These are phyloP conservation scores for Thinocorus orbignyianus DNA, from an alignment of 2,113 vertebrate genomes.

Conservation along the genomic window DNA sequence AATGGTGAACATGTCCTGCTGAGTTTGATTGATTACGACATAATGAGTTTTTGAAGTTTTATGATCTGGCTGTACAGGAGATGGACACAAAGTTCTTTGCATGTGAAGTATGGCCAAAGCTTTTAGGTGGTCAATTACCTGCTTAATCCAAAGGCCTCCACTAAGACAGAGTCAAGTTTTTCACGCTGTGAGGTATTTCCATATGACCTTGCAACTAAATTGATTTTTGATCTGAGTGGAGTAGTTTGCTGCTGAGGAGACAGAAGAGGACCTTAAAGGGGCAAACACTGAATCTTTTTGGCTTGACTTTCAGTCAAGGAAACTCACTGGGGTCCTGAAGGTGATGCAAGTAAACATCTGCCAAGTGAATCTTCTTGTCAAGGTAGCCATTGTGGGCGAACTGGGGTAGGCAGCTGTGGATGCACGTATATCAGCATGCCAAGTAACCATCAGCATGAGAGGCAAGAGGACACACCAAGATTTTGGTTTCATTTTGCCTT, in stretches of 20 bases:
- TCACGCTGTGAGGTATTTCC: slow-evolving; percentile 17
- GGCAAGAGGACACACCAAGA: neutral
- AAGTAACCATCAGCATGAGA: neutral
- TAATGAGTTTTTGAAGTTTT: slow-evolving; percentile 28
- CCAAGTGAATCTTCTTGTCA: slow-evolving; percentile 45
- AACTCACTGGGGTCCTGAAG: slow-evolving; percentile 50
- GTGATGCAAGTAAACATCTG: slow-evolving; percentile 60
- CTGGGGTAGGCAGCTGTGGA: neutral
- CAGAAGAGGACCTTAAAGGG: slow-evolving; percentile 23
- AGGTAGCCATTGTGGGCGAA: slow-evolving; percentile 28
- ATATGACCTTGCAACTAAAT: slow-evolving; percentile 61
- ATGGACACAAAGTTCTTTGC: slow-evolving; percentile 6
- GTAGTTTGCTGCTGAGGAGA: slow-evolving; percentile 56
- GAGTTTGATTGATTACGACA: slow-evolving; percentile 27
- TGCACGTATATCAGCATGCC: slow-evolving; percentile 32
- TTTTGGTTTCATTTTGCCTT: neutral
- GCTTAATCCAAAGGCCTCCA: neutral
- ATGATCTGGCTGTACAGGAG: neutral
- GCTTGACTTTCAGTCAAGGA: slow-evolving; percentile 61
- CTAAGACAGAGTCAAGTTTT: slow-evolving; percentile 9
- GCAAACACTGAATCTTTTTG: slow-evolving; percentile 58
- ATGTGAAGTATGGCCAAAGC: neutral
- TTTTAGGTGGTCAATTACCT: slow-evolving; percentile 43
- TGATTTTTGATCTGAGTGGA: slow-evolving; percentile 32
- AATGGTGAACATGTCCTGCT: neutral